Percentiles rank a stretch among this genome's conserved stretches.
phyloP scores from a whole-genome alignment of 2,888 invertebrate species.

The Dryadula phaetusa region DNA sequence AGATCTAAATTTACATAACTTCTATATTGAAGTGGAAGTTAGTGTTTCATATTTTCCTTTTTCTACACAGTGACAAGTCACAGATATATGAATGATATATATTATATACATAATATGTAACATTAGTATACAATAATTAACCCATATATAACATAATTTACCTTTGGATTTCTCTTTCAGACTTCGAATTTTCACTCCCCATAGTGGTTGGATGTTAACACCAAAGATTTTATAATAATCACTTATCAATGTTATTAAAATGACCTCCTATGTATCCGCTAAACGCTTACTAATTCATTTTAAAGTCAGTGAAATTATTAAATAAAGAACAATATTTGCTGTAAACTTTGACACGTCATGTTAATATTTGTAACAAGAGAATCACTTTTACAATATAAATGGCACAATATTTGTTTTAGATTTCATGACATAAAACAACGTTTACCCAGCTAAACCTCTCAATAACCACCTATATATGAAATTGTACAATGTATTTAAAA shows the following conservation, averaged over 20 bases:
- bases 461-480: too few relatives aligned
- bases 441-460: too few relatives aligned
- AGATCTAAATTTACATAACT: too few relatives aligned
- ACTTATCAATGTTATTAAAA: neutral
- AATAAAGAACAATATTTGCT: neutral
- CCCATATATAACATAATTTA: neutral
- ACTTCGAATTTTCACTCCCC: conserved; percentile 36
- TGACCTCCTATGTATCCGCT: neutral
- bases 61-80: too few relatives aligned
- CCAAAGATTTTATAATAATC: neutral
- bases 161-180: neutral
- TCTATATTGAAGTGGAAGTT: too few relatives aligned
- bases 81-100: too few relatives aligned
- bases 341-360: neutral
- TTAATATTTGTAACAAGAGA: neutral
- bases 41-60: too few relatives aligned
- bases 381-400: neutral
- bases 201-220: conserved; percentile 1
- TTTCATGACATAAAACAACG: too few relatives aligned
- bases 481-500: too few relatives aligned
- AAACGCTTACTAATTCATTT: neutral
- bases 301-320: neutral
- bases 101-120: neutral
- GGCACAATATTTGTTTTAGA: too few relatives aligned
- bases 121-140: too few relatives aligned